Evolutionary conservation across 2,888 invertebrate species (phyloP), one percentile per base, ranked within the genome.

Genomic region (Stenodera caucasica): DNA sequence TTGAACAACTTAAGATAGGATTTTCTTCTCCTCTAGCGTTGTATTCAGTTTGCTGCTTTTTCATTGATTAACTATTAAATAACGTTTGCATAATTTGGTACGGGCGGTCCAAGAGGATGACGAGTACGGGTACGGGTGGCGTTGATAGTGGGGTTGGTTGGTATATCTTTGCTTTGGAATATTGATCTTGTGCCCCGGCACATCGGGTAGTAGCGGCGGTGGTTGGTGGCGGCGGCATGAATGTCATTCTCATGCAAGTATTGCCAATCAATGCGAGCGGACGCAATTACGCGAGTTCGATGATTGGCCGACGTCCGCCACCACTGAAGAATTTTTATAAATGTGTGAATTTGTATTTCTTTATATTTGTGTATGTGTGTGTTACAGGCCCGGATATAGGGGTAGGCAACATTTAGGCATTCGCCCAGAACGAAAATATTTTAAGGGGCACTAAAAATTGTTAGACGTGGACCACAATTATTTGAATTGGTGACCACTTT

Each of bases 211-310:
- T 11, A 21, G 45, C 4, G 12, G 45, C 21, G 21, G 45, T 15
- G 15, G 37, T 15, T 9, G 40, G 18, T 9, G 40, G 45, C 45
- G 21, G 61, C 53, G 67, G 65, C 66, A 61, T 57, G 62, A 52
- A 60, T 65, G 60, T 65, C 63, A 58, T 69, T 69, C 67, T 71
- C 73, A 72, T 73, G 71, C 72, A 70, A 70, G 70, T 75, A 75
- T 75, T 73, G 72, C 73, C 74, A 75, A 75, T 75, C 75, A 75
- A 75, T 75, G 75, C 71, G 70, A 72, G 72, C 69, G 70, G 70
- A 65, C 67, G 63, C 75, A 75, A 75, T 75, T 75, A 75, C 72
- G 73, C 69, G 68, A 64, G 68, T 66, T 68, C 68, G 70, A 65
- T 72, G 64, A 72, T 74, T 72, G 74, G 74, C 69, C 71, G 69